Base-by-base conservation (phyloP, 2,888 invertebrate genomes). In the Eledona agricola region DNA sequence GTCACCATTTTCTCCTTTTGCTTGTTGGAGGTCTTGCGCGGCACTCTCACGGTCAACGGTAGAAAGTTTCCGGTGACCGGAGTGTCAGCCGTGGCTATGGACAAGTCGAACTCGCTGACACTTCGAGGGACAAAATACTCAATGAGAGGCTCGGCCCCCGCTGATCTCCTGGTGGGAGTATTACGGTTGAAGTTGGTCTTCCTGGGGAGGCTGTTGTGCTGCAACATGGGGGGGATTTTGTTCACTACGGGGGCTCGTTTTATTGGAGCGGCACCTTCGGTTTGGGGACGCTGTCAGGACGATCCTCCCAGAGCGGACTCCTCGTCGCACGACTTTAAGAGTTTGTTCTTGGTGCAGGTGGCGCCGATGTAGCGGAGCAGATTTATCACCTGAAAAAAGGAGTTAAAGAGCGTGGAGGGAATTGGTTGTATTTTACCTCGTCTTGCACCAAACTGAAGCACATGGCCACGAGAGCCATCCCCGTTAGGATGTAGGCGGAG, bases 101-200 rank as follows among this genome's bases (percentile, higher is more conserved):
- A 83, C 49, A 91, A 74, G 72, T 91, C 89, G 69, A 91, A 91
- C 72, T 90, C 91, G 75, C 90, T 90, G 50, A 90, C 82, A 74
- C 90, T 90, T 51, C 91, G 81, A 55, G 91, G 91, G 56, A 91
- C 90, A 72, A 90, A 91, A 74, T 91, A 91, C 71, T 91, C 91
- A 50, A 89, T 79, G 57, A 87, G 82, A 31, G 83, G 83, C 63
- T 85, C 86, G 40, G 81, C 80, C 64, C 77, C 72, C 51, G 77
- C 82, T 12, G 86, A 87, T 31, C 86, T 79, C 10, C 88, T 80
- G 13, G 82, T 80, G 1, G 87, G 85, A 6, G 84, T 81, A 56
- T 84, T 84, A 23, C 88, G 79, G 58, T 85, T 84, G 66, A 89
- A 89, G 60, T 80, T 76, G 40, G 77, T 77, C 60, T 79, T 80